These are phyloP conservation scores for Tenualosa thibaudeaui DNA, from an alignment of 2,797 vertebrate genomes.

Conservation along the genomic window DNA sequence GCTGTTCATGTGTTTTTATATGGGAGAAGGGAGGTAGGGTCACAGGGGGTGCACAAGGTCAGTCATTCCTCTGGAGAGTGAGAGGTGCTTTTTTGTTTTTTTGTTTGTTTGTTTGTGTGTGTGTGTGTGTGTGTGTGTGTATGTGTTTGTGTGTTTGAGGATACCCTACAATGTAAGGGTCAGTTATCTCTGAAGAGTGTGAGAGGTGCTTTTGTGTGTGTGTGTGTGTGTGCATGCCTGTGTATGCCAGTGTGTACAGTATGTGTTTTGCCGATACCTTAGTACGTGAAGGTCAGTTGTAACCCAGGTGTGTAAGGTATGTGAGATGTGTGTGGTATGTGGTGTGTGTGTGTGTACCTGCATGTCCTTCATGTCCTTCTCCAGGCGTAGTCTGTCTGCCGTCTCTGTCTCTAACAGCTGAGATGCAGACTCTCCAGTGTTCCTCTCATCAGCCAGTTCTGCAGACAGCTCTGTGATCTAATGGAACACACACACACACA, in stretches of 20 bases:
- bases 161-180: too few relatives aligned
- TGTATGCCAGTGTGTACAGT: conserved; percentile 26
- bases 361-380: conserved; percentile 95
- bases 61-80: too few relatives aligned
- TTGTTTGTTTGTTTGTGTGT: too few relatives aligned
- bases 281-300: too few relatives aligned
- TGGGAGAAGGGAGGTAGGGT: not conserved
- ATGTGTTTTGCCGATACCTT: conserved; percentile 26
- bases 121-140: not conserved
- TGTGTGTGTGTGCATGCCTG: not conserved
- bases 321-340: not conserved
- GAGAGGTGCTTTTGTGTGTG: conserved; percentile 2
- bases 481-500: conserved; percentile 64
- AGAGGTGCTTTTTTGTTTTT: too few relatives aligned
- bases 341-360: conserved; percentile 74
- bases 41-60: too few relatives aligned
- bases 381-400: conserved; percentile 85
- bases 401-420: conserved; percentile 93
- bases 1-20: not conserved
- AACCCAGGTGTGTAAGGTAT: not conserved
- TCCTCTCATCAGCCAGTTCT: conserved; percentile 92
- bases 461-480: conserved; percentile 94
- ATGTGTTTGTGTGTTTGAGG: conserved; percentile 18
- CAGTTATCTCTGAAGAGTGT: too few relatives aligned
- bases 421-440: conserved; percentile 91